A percentile compares a stretch with the other conserved stretches of the same genome.
Conservation (phyloP, 2,888 invertebrate genomes). For the Hirtodrosophila alboralis region DNA sequence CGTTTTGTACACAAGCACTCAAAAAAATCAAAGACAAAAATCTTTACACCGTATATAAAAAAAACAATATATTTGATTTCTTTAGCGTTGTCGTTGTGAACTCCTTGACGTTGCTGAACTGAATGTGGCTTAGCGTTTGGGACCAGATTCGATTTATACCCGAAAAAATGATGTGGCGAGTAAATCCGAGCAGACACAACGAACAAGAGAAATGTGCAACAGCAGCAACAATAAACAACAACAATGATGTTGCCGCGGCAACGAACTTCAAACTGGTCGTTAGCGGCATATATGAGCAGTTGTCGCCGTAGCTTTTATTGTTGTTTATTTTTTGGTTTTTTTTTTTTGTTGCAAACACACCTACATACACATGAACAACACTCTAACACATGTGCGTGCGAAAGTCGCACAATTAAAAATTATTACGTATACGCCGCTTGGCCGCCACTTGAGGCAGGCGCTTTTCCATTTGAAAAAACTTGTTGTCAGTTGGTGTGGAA, state of each 20-base stretch:
- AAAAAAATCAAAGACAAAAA: constrained; percentile 20
- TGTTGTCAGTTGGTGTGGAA: constrained; percentile 44
- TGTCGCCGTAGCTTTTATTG: constrained; percentile 32
- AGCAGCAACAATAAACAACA: constrained; percentile 26
- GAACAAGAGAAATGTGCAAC: constrained; percentile 73
- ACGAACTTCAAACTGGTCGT: constrained; percentile 72
- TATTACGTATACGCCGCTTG: constrained; percentile 77
- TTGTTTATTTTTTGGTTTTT: constrained; percentile 40
- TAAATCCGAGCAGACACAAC: constrained; percentile 24
- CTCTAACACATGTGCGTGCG: constrained; percentile 51
- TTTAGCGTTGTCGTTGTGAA: constrained; percentile 44
- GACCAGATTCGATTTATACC: constrained; percentile 84
- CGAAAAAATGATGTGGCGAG: constrained; percentile 39
- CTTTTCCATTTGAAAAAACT: constrained; percentile 55
- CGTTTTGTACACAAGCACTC: constrained; percentile 25
- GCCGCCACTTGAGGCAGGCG: constrained; percentile 46
- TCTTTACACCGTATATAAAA: too few relatives aligned
- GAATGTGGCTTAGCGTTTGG: constrained; percentile 80
- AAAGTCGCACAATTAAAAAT: constrained; percentile 72
- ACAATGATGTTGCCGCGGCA: constrained; percentile 59
- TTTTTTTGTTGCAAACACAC: constrained; percentile 42
- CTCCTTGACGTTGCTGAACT: constrained; percentile 76
- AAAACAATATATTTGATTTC: neutral
- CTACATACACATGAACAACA: constrained; percentile 15
- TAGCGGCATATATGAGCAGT: constrained; percentile 47